Conservation (phyloP, 2,888 invertebrate genomes). For the Oscheius onirici region DNA sequence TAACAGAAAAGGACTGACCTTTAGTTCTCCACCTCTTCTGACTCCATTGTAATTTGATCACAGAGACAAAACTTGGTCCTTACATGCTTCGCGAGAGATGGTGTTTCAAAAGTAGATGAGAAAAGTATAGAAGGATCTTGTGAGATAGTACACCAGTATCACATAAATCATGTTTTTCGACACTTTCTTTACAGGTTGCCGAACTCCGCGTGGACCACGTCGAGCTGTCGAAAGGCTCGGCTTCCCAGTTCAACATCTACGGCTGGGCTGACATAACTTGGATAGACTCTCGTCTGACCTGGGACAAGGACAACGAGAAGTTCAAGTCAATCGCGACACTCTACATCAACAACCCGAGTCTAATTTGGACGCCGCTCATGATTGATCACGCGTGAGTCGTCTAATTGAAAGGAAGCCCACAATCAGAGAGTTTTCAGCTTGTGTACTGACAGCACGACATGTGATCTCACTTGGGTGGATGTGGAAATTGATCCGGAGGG, state of each 20-base stretch:
- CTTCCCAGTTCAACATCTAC: slow-evolving; percentile 62
- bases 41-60: no score
- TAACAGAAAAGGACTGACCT: no score
- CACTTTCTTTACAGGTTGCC: slow-evolving; percentile 36
- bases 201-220: slow-evolving; percentile 44
- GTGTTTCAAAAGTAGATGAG: no score
- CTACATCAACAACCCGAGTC: slow-evolving; percentile 36
- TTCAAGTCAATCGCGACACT: slow-evolving; percentile 40
- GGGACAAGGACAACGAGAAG: slow-evolving; percentile 58
- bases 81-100: no score
- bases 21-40: no score
- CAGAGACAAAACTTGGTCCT: no score
- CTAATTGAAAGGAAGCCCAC: neutral
- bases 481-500: slow-evolving; percentile 58
- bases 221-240: slow-evolving; percentile 50
- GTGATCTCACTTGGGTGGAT: slow-evolving; percentile 51
- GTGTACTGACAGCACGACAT: slow-evolving; percentile 54
- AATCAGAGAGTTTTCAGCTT: slow-evolving; percentile 39
- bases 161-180: slow-evolving; percentile 31
- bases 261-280: slow-evolving; percentile 65
- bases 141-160: no score
- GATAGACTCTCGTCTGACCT: slow-evolving; percentile 61
- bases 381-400: slow-evolving; percentile 52
- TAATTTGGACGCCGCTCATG: slow-evolving; percentile 64
- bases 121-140: no score